Conservation (phyloP, 2,113 vertebrate genomes). For the Illadopsis cleaveri region DNA sequence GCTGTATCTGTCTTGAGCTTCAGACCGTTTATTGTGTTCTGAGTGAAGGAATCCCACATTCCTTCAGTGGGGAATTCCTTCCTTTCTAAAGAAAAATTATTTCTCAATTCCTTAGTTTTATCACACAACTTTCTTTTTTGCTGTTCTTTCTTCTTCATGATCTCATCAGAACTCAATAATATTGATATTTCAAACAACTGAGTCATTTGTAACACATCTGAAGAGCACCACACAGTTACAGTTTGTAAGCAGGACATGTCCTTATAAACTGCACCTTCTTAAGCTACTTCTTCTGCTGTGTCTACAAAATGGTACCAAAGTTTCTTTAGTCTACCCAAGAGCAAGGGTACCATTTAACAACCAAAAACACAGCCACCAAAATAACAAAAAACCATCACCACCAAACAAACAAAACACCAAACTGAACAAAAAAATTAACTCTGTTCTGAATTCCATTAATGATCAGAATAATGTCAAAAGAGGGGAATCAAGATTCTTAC, state of each 20-base stretch:
- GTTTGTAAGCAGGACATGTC: neutral
- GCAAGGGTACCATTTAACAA: neutral
- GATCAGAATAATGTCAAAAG: neutral
- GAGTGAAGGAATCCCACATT: neutral
- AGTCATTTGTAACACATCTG: neutral
- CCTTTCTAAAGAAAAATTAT: neutral
- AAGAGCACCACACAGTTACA: neutral
- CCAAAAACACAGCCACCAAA: neutral
- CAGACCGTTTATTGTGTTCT: neutral
- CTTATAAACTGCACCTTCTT: neutral
- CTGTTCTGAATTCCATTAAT: neutral
- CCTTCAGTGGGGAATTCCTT: neutral
- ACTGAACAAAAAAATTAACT: neutral
- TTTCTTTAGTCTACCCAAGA: neutral
- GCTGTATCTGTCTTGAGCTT: neutral
- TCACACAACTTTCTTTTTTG: neutral
- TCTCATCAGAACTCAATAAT: neutral
- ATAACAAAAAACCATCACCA: neutral
- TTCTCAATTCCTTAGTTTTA: neutral
- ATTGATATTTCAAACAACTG: neutral
- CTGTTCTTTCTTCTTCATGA: neutral
- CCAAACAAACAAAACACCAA: neutral
- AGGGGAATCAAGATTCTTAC: neutral
- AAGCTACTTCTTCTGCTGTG: neutral
- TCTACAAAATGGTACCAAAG: neutral